These are phyloP conservation scores for Idris sp. DNA, from an alignment of 1,140 invertebrate genomes.

Conservation along the genomic window DNA sequence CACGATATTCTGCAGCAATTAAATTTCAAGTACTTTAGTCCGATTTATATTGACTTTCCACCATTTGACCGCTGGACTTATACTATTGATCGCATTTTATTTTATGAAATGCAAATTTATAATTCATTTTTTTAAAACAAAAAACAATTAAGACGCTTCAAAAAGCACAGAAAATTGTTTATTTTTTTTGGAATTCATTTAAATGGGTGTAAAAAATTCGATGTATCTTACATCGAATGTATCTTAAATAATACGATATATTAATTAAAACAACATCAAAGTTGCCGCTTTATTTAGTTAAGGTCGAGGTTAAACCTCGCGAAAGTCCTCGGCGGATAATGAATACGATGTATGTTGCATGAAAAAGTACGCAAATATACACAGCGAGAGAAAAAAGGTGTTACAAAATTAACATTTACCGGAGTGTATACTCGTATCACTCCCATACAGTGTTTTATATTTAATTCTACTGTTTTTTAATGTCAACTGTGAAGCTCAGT, in stretches of 20 bases:
- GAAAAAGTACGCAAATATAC: conserved; percentile 13
- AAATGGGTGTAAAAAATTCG: conserved; percentile 25
- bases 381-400: too few relatives aligned
- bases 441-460: too few relatives aligned
- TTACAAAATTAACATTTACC: too few relatives aligned
- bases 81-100: conserved; percentile 14
- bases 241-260: conserved; percentile 27
- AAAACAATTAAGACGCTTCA: too few relatives aligned
- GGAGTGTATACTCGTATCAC: too few relatives aligned
- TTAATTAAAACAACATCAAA: conserved; percentile 45
- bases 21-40: neutral
- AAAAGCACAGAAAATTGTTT: too few relatives aligned
- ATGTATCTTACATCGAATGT: conserved; percentile 29
- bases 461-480: too few relatives aligned
- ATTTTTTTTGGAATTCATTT: too few relatives aligned
- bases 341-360: conserved; percentile 35
- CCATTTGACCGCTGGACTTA: conserved; percentile 2
- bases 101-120: too few relatives aligned
- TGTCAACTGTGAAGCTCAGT: too few relatives aligned
- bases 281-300: conserved; percentile 39
- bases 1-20: neutral
- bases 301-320: conserved; percentile 43
- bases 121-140: too few relatives aligned
- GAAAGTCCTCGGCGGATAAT: conserved; percentile 48
- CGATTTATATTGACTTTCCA: conserved; percentile 4